phyloP scores from a whole-genome alignment of 37 sponge, comb jelly and placozoan genomes.

The Diacarnus erythraeanus region DNA sequence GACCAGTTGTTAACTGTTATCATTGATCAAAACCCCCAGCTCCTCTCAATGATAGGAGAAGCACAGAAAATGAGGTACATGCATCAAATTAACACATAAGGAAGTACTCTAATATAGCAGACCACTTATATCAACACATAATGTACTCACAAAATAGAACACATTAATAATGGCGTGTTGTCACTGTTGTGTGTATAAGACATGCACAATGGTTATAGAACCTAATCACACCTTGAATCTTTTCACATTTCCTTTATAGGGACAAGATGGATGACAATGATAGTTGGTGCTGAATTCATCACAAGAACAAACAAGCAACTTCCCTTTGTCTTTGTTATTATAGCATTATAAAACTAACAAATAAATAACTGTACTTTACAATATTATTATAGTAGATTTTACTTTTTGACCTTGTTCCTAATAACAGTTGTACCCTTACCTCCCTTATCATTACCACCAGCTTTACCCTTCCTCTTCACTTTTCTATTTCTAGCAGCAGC shows the following conservation, averaged over 20 bases:
- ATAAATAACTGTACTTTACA: background rate
- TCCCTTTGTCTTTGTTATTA: background rate
- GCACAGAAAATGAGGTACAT: conserved; percentile 42
- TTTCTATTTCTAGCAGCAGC: background rate
- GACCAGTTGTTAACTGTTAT: conserved; percentile 69
- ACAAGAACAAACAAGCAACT: background rate
- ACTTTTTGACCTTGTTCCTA: background rate
- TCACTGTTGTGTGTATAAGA: too few species aligned
- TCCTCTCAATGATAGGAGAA: conserved; percentile 59
- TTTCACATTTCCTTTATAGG: too few species aligned
- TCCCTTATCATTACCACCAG: background rate
- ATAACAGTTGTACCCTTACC: background rate
- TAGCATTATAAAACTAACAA: background rate
- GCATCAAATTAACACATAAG: background rate
- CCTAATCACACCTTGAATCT: background rate
- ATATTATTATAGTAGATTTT: background rate
- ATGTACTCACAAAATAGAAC: too few species aligned
- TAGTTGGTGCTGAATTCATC: conserved; percentile 7
- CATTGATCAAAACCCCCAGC: conserved; percentile 61
- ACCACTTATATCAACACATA: too few species aligned
- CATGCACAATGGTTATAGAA: background rate
- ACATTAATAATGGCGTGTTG: too few species aligned
- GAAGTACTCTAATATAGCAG: background rate
- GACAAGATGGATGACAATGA: conserved; percentile 13
- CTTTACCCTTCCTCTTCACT: background rate